phyloP scores from a whole-genome alignment of 2,888 invertebrate species.

The Sinohyriopsis cumingii region DNA sequence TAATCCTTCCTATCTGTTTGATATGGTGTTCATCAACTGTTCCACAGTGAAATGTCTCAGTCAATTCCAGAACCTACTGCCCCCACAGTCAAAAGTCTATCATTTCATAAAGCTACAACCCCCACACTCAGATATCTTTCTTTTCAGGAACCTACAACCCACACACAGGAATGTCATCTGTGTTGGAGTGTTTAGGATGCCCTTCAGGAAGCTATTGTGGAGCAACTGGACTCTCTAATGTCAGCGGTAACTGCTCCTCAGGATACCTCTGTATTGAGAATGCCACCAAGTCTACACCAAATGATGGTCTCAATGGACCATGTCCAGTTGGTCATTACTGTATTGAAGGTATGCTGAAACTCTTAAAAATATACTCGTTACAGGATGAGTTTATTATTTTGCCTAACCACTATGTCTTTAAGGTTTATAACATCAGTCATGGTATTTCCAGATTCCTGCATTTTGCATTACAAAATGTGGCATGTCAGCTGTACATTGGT shows the following conservation, averaged over 20 bases:
- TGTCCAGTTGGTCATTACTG: constrained; percentile 68
- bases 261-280: constrained; percentile 65
- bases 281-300: constrained; percentile 57
- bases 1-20: too few relatives aligned
- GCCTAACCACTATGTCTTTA: background rate
- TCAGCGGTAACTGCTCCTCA: constrained; percentile 60
- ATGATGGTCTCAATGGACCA: constrained; percentile 61
- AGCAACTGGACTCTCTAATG: constrained; percentile 52
- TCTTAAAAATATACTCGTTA: background rate
- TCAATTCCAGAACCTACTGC: constrained; percentile 61
- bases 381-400: too few relatives aligned
- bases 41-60: background rate
- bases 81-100: constrained; percentile 20
- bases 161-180: constrained; percentile 38
- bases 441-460: background rate
- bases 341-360: constrained; percentile 49
- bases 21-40: too few relatives aligned
- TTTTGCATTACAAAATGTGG: background rate
- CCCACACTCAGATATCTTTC: constrained; percentile 12
- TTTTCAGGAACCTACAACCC: constrained; percentile 65
- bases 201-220: constrained; percentile 65
- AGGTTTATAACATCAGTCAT: background rate
- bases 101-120: constrained; percentile 63
- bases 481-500: background rate
- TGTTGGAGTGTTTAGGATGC: constrained; percentile 57